phyloP scores from a whole-genome alignment of 2,797 vertebrate species.

The Benthosema pterotum region DNA sequence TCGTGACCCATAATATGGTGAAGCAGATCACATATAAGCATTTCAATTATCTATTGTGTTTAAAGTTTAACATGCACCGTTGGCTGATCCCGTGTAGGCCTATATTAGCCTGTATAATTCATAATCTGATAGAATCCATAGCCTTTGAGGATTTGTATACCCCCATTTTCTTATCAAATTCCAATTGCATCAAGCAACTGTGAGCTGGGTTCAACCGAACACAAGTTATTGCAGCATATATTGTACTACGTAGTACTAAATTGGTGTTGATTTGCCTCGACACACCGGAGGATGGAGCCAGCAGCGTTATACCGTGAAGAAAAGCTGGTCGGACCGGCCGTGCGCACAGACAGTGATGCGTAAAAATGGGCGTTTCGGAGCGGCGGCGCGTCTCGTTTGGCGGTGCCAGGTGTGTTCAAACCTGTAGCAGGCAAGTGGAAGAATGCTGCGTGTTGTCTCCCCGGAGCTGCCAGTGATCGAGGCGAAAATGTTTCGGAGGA shows the following conservation, averaged over 20 bases:
- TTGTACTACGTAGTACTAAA: not conserved
- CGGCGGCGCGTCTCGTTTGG: constrained; percentile 44
- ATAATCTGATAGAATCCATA: no score
- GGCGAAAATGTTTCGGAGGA: constrained; percentile 53
- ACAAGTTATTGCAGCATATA: no score
- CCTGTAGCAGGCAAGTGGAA: constrained; percentile 68
- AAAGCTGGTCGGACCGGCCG: constrained; percentile 8
- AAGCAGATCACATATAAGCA: constrained; percentile 26
- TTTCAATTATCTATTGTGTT: constrained; percentile 20
- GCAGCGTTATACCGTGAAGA: constrained; percentile 16
- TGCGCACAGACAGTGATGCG: constrained; percentile 37
- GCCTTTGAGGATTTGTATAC: no score
- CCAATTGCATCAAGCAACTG: no score
- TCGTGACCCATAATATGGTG: constrained; percentile 29
- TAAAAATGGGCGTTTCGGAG: constrained; percentile 71
- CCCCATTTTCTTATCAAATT: no score
- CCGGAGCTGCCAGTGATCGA: constrained; percentile 37
- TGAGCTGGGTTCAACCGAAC: no score
- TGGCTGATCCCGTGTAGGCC: no score
- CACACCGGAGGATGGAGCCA: constrained; percentile 60
- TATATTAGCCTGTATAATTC: no score
- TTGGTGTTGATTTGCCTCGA: constrained; percentile 10
- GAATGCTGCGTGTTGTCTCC: constrained; percentile 20
- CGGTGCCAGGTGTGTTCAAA: constrained; percentile 74
- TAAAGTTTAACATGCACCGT: not conserved